These are phyloP conservation scores for Caradrina clavipalpis DNA, from an alignment of 2,888 invertebrate species.

Conservation along the genomic window DNA sequence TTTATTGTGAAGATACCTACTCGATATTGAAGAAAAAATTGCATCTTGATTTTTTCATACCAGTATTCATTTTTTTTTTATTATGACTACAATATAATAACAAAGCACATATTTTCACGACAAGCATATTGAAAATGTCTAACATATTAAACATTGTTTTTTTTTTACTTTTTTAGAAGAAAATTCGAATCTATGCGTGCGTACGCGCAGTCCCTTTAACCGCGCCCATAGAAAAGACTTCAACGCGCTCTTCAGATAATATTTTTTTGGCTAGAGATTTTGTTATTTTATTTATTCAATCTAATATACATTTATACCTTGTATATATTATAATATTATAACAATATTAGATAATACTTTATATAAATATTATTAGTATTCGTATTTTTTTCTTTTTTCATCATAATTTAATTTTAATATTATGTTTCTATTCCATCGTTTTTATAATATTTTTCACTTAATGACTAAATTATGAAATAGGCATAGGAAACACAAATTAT, in stretches of 20 bases:
- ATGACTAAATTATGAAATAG: neutral
- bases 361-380: no score
- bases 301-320: no score
- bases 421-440: neutral
- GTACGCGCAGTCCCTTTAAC: neutral
- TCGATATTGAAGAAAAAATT: no score
- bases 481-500: neutral
- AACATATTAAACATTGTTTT: neutral
- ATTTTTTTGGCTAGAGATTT: neutral
- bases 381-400: no score
- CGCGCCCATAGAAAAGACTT: constrained; percentile 70
- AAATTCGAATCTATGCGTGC: neutral
- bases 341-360: no score
- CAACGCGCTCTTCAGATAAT: constrained; percentile 67
- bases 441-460: neutral
- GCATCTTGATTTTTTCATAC: no score
- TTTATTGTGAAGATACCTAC: no score
- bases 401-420: neutral
- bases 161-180: no score
- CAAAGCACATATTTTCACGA: no score
- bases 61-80: no score
- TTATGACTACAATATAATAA: neutral
- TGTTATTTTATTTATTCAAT: neutral
- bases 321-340: no score
- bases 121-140: neutral